phyloP scores from a whole-genome alignment of 2,888 invertebrate species.

The Diaprepes abbreviatus region DNA sequence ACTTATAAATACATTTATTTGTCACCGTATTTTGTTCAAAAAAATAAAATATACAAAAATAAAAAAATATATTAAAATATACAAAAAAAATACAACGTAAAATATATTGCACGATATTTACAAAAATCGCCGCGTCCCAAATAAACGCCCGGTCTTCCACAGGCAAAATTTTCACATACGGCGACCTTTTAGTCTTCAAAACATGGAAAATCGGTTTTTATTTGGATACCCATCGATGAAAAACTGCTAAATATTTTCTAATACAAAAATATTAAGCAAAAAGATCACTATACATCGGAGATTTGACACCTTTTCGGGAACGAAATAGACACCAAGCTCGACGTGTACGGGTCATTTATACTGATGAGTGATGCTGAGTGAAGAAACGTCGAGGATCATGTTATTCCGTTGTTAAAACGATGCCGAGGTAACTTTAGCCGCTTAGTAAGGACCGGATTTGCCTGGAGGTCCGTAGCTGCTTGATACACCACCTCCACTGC shows the following conservation, averaged over 20 bases:
- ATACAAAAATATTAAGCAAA: conserved; percentile 36
- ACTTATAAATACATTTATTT: conserved; percentile 60
- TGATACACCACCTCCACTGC: conserved; percentile 62
- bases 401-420: conserved; percentile 6
- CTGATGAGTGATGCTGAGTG: conserved; percentile 42
- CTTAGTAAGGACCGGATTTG: conserved; percentile 67
- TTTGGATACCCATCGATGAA: conserved; percentile 6
- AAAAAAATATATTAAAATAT: conserved; percentile 61
- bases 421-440: conserved; percentile 22
- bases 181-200: conserved; percentile 54
- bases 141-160: conserved; percentile 27
- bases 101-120: conserved; percentile 63
- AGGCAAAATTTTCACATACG: conserved; percentile 42
- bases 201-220: conserved; percentile 44
- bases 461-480: conserved; percentile 67
- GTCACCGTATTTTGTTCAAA: conserved; percentile 59
- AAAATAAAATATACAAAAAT: conserved; percentile 55
- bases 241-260: conserved; percentile 33
- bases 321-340: conserved; percentile 1
- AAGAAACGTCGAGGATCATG: conserved; percentile 23
- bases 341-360: conserved; percentile 43
- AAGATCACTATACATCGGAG: conserved; percentile 34
- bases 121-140: conserved; percentile 52
- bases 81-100: conserved; percentile 54
- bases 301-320: neutral